A percentile compares a stretch with the other conserved stretches of the same genome.
phyloP scores from a whole-genome alignment of 2,888 invertebrate genomes.

The Drosophila antonietae region DNA sequence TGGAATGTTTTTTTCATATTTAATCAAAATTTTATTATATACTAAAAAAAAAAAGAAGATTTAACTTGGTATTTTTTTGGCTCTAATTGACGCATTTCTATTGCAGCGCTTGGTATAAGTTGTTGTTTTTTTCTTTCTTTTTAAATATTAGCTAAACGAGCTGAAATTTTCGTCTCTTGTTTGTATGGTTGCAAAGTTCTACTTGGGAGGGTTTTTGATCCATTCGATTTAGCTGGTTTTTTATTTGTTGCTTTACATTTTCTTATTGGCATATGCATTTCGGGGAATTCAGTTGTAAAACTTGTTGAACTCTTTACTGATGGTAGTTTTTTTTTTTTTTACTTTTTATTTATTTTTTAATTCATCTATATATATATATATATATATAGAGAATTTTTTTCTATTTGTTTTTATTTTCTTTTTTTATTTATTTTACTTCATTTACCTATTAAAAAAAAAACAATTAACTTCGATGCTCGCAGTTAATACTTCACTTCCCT shows the following conservation, averaged over 20 bases:
- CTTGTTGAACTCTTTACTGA: slow-evolving; percentile 29
- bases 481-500: slow-evolving; percentile 76
- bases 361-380: background rate
- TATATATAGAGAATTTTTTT: slow-evolving; percentile 9
- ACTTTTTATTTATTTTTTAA: background rate
- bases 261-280: slow-evolving; percentile 48
- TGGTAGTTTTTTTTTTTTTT: background rate
- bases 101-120: slow-evolving; percentile 13
- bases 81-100: slow-evolving; percentile 35
- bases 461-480: slow-evolving; percentile 74
- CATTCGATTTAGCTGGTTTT: slow-evolving; percentile 42
- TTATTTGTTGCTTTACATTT: slow-evolving; percentile 1
- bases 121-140: background rate
- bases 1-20: slow-evolving; percentile 3
- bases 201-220: slow-evolving; percentile 33
- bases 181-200: slow-evolving; percentile 9
- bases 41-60: background rate
- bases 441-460: slow-evolving; percentile 46
- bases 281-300: slow-evolving; percentile 53
- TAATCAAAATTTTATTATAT: background rate
- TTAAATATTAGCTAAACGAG: background rate
- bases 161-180: background rate
- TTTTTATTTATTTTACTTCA: slow-evolving; percentile 9
- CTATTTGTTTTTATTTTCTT: background rate
- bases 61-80: background rate